A percentile compares a stretch with the other conserved stretches of the same genome.
Conservation (phyloP, 1,140 invertebrate species). For the Stegodyphus mimosarum region DNA sequence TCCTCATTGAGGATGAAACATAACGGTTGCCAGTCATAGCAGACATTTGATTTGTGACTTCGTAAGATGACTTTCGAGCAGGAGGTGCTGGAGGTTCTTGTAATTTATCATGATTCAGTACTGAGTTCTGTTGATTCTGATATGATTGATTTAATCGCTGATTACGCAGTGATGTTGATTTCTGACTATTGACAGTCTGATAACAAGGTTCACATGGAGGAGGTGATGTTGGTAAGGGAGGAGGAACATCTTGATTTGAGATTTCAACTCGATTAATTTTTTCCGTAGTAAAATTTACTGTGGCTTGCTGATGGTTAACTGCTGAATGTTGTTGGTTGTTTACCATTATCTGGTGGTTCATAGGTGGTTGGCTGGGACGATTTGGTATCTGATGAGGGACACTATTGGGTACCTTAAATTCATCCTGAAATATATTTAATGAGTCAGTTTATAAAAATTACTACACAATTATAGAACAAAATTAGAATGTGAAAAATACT, state of each 20-base stretch:
- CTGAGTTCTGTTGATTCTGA: conserved; percentile 6
- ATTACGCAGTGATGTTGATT: conserved; percentile 39
- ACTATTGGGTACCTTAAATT: conserved; percentile 43
- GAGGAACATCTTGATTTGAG: conserved; percentile 54
- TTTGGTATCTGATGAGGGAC: conserved; percentile 35
- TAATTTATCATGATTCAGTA: conserved; percentile 10
- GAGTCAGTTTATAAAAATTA: too few relatives aligned
- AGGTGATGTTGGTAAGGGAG: conserved; percentile 57
- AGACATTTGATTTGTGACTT: conserved; percentile 51
- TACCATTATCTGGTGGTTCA: conserved; percentile 13
- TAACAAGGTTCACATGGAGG: conserved; percentile 52
- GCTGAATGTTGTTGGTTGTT: conserved; percentile 17
- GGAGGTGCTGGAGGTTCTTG: conserved; percentile 45
- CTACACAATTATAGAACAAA: too few relatives aligned
- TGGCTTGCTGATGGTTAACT: background rate
- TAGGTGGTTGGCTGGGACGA: conserved; percentile 8
- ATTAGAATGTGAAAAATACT: too few relatives aligned
- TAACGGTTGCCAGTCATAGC: background rate
- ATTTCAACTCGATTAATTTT: conserved; percentile 19
- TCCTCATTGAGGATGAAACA: conserved; percentile 43
- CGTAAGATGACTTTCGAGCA: conserved; percentile 58
- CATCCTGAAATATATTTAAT: conserved; percentile 22
- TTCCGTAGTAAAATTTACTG: conserved; percentile 7
- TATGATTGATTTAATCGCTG: conserved; percentile 8
- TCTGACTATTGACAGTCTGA: conserved; percentile 27